Base-by-base conservation (phyloP, 2,888 invertebrate species). In the Ctenicera cuprea region DNA sequence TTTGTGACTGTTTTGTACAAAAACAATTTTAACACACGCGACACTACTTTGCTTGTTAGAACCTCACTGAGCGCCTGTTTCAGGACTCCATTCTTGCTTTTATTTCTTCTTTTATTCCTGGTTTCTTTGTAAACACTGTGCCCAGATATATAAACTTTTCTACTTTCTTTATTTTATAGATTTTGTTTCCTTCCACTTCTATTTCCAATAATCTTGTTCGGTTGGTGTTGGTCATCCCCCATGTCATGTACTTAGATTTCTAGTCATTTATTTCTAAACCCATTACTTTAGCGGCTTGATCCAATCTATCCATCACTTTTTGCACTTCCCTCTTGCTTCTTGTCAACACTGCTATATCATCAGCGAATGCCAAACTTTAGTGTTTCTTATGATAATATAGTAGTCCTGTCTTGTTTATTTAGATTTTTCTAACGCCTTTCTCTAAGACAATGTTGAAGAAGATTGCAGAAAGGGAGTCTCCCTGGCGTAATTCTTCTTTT, bases 251-350 rank as follows among this genome's bases (percentile, higher is more conserved):
- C 3, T 22, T 22, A 11, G 22, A 20, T 54, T 26, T 26, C n/a
- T 54, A 3, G 1, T 26, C 54, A 26, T 54, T 0, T 3, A 50
- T 30, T 30, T 54, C 3, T n/a, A 12, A 14, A 1, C 20, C 3
- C 20, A 50, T 50, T 50, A 22, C 50, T 12, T 14, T 30, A 11
- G 54, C 30, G 8, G 22, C 26, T 7, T 22, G 14, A 16, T 30
- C n/a, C 9, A 54, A 30, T 22, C n/a, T 26, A 16, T 0, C 14
- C 9, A 12, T 12, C 1, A 30, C 30, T 22, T 54, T 26, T 22
- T 54, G 30, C 30, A 54, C 5, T n/a, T 54, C 12, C 12, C 26
- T 54, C 26, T 54, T 54, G 12, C 26, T 54, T 54, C 26, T 54
- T 26, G 26, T 18, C 5, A 50, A 14, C 11, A 50, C 16, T 22